Percentiles rank a stretch among this genome's conserved stretches.
Evolutionary conservation across 1,140 invertebrate genomes (phyloP).

Genomic region (Platyscapa corneri): DNA sequence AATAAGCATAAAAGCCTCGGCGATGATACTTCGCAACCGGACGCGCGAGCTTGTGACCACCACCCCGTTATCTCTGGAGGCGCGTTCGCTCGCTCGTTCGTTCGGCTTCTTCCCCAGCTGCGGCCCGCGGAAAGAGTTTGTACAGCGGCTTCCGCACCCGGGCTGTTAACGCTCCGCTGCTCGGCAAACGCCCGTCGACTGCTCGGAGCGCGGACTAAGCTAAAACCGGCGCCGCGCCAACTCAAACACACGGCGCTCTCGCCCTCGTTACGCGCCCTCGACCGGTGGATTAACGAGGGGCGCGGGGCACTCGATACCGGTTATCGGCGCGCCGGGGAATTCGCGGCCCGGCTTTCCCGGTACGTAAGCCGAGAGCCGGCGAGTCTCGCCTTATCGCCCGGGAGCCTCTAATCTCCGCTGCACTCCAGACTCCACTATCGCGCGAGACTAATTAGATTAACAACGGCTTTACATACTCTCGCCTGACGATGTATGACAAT

Average conservation of each 20-base stretch:
- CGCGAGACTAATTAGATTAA: constrained; percentile 44
- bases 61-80: neutral
- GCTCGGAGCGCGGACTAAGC: constrained; percentile 17
- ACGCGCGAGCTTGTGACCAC: neutral
- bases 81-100: no score
- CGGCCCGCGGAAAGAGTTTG: neutral
- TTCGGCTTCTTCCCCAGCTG: neutral
- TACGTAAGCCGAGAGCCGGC: constrained; percentile 35
- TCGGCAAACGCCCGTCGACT: neutral
- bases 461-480: constrained; percentile 8
- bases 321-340: constrained; percentile 21
- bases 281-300: neutral
- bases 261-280: neutral
- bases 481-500: constrained; percentile 31
- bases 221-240: neutral
- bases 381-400: no score
- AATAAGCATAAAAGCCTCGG: constrained; percentile 14
- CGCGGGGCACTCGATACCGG: neutral
- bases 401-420: constrained; percentile 2
- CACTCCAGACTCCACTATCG: neutral
- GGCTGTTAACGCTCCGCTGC: neutral
- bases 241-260: neutral
- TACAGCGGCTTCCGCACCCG: constrained; percentile 6
- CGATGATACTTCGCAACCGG: constrained; percentile 21
- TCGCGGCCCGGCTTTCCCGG: constrained; percentile 25